Percentiles rank a stretch among this genome's conserved stretches.
These are phyloP conservation scores for Cebus imitator DNA, from an alignment of 2,113 vertebrate genomes.

Conservation along the genomic window DNA sequence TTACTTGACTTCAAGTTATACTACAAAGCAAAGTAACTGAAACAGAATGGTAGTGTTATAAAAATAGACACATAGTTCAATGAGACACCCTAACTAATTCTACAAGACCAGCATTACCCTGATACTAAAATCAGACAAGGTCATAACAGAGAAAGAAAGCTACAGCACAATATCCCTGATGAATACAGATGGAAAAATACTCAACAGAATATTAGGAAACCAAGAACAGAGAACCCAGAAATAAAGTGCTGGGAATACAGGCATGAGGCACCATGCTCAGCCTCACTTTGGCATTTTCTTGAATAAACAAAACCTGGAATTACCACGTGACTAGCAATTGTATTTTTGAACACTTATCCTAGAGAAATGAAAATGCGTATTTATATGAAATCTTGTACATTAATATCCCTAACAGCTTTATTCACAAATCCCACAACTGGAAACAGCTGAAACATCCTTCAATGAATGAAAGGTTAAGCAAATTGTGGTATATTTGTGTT, in stretches of 20 bases:
- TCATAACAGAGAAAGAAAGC: too few relatives aligned
- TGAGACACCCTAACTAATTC: background rate
- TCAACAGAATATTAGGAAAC: too few relatives aligned
- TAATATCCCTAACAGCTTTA: background rate
- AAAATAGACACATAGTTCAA: background rate
- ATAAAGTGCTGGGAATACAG: too few relatives aligned
- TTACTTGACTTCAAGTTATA: background rate
- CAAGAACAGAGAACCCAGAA: too few relatives aligned
- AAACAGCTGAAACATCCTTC: background rate
- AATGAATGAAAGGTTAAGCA: background rate
- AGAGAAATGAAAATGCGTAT: background rate
- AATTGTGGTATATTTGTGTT: background rate
- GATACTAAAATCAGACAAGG: too few relatives aligned
- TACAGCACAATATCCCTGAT: too few relatives aligned
- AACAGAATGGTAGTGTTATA: background rate
- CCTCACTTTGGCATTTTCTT: background rate
- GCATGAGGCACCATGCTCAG: too few relatives aligned
- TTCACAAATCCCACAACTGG: too few relatives aligned
- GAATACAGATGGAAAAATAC: too few relatives aligned
- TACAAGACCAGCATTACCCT: too few relatives aligned
- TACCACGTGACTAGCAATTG: background rate
- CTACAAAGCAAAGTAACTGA: background rate
- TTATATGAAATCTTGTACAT: background rate
- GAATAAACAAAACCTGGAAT: background rate
- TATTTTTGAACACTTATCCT: background rate